Evolutionary conservation across 2,797 vertebrate genomes (phyloP), one percentile per base, ranked within the genome.

Genomic region (Chrosomus eos): DNA sequence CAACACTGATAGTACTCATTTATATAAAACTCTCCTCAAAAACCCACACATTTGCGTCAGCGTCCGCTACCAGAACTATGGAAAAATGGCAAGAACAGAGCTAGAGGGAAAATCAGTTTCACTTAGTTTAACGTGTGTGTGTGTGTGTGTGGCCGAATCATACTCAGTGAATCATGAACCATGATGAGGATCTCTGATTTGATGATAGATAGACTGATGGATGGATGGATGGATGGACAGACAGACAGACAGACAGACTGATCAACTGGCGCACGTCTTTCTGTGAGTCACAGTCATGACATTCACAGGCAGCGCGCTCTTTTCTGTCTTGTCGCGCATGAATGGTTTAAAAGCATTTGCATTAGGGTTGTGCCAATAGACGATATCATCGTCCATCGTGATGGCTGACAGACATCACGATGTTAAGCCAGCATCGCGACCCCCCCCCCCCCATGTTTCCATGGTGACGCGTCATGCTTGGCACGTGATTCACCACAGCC

Each of bases 1-100:
- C 26, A 14, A 11, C 13, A 62, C 1, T 64, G 45, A 67, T 67
- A 53, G 64, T 31, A 83, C 71, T 75, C n/a, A 83, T 83, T 74
- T 23, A 60, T 31, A 36, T 64, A 18, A 67, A 51, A 14, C 10
- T 67, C 23, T 55, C 16, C 38, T 83, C 10, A n/a, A 19, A 76
- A 83, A 55, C 72, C 72, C 82, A 83, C 82, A 55, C 62, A 53
- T 10, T 55, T 76, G 72, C 45, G 82, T 83, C 72, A 83, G 33
- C 1, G 45, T 16, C 40, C 48, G 21, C 5, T 23, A 10, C 38
- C 38, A 45, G 72, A 76, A 40, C 43, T 16, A 55, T 67, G 82
- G 72, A 83, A 76, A 83, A 19, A 76, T 68, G 45, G 72, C 60
- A 73, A 3, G 51, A 8, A 23, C 66, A 43, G 79, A 68, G 14